A percentile compares a stretch with the other conserved stretches of the same genome.
Evolutionary conservation across 2,113 vertebrate species (phyloP).

Genomic region (Coryphaenoides rupestris): DNA sequence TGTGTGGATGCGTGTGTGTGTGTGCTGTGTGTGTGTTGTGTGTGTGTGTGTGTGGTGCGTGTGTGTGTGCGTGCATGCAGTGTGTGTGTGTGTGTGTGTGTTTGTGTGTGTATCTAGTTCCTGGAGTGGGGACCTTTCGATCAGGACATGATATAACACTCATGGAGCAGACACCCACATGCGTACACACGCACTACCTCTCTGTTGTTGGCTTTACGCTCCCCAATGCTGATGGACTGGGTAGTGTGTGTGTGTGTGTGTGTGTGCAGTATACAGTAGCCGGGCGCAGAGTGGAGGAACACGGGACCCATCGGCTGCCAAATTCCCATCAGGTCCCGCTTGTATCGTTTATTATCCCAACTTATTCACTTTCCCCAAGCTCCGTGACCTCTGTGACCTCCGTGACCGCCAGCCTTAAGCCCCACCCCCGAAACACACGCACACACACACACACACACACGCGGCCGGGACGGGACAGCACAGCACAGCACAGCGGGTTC

Average conservation of each 20-base stretch:
- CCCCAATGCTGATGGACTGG: background rate
- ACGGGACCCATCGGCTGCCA: slow-evolving; percentile 56
- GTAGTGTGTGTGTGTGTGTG: too few species aligned
- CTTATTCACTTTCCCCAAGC: slow-evolving; percentile 68
- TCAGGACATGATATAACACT: slow-evolving; percentile 13
- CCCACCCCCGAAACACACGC: too few species aligned
- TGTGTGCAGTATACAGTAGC: too few species aligned
- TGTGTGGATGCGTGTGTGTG: background rate
- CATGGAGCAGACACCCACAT: background rate
- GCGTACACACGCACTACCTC: background rate
- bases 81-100: slow-evolving; percentile 1
- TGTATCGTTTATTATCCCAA: slow-evolving; percentile 67
- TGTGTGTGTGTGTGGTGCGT: too few species aligned
- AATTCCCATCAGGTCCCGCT: slow-evolving; percentile 59
- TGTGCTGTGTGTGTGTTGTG: background rate
- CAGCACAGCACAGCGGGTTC: too few species aligned
- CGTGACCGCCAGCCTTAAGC: slow-evolving; percentile 13
- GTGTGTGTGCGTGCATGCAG: background rate
- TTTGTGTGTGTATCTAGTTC: background rate
- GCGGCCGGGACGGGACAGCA: too few species aligned
- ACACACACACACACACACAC: too few species aligned
- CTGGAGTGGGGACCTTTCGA: slow-evolving; percentile 2
- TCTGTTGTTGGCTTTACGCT: background rate
- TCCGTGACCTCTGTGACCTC: slow-evolving; percentile 52
- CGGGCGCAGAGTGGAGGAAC: slow-evolving; percentile 22